A percentile compares a stretch with the other conserved stretches of the same genome.
Evolutionary conservation across 2,797 vertebrate species (phyloP).

Genomic region (Lates japonicus): DNA sequence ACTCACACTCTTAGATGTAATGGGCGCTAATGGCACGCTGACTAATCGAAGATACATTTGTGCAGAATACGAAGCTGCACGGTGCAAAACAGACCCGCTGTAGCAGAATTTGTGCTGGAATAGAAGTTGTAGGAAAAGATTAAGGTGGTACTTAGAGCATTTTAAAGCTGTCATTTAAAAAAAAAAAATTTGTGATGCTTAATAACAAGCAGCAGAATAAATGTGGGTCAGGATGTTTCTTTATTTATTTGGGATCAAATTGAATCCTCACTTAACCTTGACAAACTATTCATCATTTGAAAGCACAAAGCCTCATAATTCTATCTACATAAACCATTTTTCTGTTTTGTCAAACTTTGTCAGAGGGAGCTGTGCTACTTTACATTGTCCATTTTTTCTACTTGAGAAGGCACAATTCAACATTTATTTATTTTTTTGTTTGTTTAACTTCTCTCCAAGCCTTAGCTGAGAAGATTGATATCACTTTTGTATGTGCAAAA

Average conservation of each 20-base stretch:
- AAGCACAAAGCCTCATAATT: neutral
- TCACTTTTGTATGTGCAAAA: neutral
- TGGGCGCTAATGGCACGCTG: conserved; percentile 31
- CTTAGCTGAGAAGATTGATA: neutral
- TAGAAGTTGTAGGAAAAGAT: neutral
- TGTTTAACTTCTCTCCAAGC: neutral
- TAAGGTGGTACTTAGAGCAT: neutral
- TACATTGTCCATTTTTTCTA: neutral
- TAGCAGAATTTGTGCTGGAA: neutral
- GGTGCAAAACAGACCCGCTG: neutral
- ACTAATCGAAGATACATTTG: conserved; percentile 40
- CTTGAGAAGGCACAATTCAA: neutral
- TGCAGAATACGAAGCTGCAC: conserved; percentile 19
- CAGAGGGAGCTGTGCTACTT: neutral
- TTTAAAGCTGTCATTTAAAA: neutral
- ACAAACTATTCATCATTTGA: neutral
- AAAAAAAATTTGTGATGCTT: neutral
- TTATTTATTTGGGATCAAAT: neutral
- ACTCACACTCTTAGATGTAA: conserved; percentile 54
- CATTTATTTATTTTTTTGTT: conserved; percentile 3
- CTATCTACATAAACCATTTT: neutral
- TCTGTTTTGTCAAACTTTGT: neutral
- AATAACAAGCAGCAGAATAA: neutral
- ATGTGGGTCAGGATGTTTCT: neutral
- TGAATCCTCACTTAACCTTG: conserved; percentile 19